These are phyloP conservation scores for Aspidiotus destructor DNA, from an alignment of 2,888 invertebrate genomes.

Conservation along the genomic window DNA sequence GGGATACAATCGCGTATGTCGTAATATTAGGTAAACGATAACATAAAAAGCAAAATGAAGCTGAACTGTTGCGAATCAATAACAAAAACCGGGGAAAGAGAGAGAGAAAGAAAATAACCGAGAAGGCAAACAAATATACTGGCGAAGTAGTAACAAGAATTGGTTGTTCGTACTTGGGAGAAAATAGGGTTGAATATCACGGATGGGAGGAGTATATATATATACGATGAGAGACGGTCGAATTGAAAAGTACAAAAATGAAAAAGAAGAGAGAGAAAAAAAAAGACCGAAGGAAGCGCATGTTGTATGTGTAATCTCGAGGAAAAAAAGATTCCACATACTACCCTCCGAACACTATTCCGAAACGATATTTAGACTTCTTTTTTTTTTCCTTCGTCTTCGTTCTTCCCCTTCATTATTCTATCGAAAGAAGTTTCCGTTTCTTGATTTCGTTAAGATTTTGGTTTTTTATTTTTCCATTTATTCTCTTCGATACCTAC, in stretches of 20 bases:
- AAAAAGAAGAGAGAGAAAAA: neutral
- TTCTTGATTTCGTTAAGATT: too few relatives aligned
- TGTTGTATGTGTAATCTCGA: neutral
- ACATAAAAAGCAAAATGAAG: constrained; percentile 24
- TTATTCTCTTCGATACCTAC: too few relatives aligned
- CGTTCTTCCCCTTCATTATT: too few relatives aligned
- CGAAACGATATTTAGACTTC: constrained; percentile 1
- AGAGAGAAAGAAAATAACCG: constrained; percentile 7
- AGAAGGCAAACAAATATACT: constrained; percentile 4
- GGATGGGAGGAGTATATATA: neutral
- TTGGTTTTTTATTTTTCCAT: too few relatives aligned
- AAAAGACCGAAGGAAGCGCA: constrained; percentile 1
- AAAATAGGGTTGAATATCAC: neutral
- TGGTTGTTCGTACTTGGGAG: neutral
- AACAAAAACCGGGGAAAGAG: constrained; percentile 7
- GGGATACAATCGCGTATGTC: constrained; percentile 20
- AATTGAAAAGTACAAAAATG: neutral
- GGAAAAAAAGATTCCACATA: constrained; percentile 2
- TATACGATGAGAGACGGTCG: neutral
- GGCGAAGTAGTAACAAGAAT: constrained; percentile 1
- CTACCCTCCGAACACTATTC: neutral
- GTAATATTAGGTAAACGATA: constrained; percentile 30
- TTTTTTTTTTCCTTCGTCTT: too few relatives aligned
- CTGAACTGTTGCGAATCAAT: constrained; percentile 27
- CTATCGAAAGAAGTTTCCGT: too few relatives aligned